Conservation (phyloP, 2,113 vertebrate genomes). For the Aegypius monachus region DNA sequence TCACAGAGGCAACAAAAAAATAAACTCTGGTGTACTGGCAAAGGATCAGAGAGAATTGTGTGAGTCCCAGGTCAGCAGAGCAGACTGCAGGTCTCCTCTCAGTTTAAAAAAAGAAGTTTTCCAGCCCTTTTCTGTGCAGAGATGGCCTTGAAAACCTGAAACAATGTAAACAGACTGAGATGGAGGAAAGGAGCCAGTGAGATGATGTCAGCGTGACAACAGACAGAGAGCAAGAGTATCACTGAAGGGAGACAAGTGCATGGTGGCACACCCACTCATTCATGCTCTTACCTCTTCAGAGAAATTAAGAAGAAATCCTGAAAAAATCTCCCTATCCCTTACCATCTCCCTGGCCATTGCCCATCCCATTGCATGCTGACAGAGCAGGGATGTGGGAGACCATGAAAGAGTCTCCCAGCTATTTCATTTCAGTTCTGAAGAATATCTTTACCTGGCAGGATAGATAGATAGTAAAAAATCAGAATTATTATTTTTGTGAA, state of each 20-base stretch:
- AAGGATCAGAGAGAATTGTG: not conserved
- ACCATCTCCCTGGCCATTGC: not conserved
- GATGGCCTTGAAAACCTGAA: not conserved
- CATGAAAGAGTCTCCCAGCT: not conserved
- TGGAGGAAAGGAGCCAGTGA: not conserved
- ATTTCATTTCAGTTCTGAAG: not conserved
- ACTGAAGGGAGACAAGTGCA: not conserved
- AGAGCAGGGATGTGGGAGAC: not conserved
- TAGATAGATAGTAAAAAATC: not conserved
- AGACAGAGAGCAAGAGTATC: not conserved
- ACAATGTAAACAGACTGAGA: not conserved
- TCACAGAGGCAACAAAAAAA: not conserved
- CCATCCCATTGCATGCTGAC: no score
- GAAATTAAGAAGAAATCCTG: not conserved
- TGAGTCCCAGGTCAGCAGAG: not conserved
- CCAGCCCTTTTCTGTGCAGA: not conserved
- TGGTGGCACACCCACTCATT: rapidly evolving
- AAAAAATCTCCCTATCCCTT: not conserved
- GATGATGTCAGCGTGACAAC: not conserved
- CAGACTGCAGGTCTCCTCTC: not conserved
- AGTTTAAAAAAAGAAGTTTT: not conserved
- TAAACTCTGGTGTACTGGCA: not conserved
- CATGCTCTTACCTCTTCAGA: not conserved
- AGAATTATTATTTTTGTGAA: not conserved
- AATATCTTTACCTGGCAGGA: not conserved